Percentiles rank a stretch among this genome's conserved stretches.
Conservation (phyloP, 2,888 invertebrate species). For the Drosophila eohydei region DNA sequence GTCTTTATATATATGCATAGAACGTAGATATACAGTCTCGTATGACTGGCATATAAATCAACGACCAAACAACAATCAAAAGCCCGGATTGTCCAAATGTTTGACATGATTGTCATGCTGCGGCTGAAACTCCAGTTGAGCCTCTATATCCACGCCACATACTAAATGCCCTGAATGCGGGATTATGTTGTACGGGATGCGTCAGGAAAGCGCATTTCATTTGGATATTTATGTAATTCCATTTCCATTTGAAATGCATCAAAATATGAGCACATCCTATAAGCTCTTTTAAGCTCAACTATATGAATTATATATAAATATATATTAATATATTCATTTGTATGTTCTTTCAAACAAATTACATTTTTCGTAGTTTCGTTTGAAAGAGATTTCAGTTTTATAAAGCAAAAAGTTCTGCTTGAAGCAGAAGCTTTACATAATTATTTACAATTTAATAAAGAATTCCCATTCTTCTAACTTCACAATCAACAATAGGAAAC, state of each 20-base stretch:
- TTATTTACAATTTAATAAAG: neutral
- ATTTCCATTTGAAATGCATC: constrained; percentile 14
- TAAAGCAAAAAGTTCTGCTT: neutral
- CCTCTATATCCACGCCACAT: neutral
- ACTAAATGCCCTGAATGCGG: neutral
- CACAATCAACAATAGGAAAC: neutral
- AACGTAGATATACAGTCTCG: constrained; percentile 19
- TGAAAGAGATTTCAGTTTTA: neutral
- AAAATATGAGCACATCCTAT: neutral
- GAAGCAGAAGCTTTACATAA: too few species aligned
- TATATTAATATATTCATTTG: neutral
- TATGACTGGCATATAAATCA: constrained; percentile 57
- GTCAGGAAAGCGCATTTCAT: constrained; percentile 3
- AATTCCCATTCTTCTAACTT: neutral
- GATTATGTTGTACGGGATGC: neutral
- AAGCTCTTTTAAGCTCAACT: constrained; percentile 8
- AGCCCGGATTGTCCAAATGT: constrained; percentile 28
- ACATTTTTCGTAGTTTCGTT: neutral
- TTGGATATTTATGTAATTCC: constrained; percentile 3
- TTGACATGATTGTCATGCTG: constrained; percentile 31
- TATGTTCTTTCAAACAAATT: neutral
- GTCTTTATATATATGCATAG: constrained; percentile 41
- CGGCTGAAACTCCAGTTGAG: neutral
- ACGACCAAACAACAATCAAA: constrained; percentile 39
- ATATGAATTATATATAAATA: neutral